phyloP scores from a whole-genome alignment of 2,797 vertebrate genomes.

The Phrynocephalus guinanensis region DNA sequence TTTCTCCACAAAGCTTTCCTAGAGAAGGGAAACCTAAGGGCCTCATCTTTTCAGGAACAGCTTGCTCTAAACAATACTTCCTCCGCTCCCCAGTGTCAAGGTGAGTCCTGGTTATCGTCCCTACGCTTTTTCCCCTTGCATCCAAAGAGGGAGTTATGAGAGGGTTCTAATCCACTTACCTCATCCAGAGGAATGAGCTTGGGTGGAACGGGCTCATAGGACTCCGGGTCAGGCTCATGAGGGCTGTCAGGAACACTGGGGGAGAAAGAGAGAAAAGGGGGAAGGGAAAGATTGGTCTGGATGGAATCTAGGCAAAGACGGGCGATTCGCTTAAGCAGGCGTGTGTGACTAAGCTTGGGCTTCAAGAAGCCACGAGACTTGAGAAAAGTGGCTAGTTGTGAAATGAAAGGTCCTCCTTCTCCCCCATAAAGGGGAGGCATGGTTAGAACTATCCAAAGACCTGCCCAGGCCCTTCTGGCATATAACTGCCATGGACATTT shows the following conservation, averaged over 20 bases:
- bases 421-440: background rate
- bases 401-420: background rate
- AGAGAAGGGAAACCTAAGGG: background rate
- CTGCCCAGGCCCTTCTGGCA: background rate
- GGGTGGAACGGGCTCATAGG: slow-evolving; percentile 91
- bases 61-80: background rate
- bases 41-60: background rate
- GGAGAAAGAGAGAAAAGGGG: background rate
- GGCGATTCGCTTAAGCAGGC: background rate
- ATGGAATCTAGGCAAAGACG: background rate
- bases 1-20: background rate
- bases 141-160: background rate
- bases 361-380: background rate
- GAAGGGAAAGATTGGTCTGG: background rate
- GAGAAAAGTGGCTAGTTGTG: background rate
- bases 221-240: slow-evolving; percentile 92
- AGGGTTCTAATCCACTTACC: slow-evolving; percentile 72
- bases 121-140: background rate
- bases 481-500: too few species aligned
- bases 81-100: background rate
- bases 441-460: background rate
- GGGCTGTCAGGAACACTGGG: slow-evolving; percentile 86
- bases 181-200: slow-evolving; percentile 94
- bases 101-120: background rate
- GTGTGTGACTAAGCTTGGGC: background rate